Base-by-base conservation (phyloP, 2,113 vertebrate genomes). In the Ammodytes dubius region DNA sequence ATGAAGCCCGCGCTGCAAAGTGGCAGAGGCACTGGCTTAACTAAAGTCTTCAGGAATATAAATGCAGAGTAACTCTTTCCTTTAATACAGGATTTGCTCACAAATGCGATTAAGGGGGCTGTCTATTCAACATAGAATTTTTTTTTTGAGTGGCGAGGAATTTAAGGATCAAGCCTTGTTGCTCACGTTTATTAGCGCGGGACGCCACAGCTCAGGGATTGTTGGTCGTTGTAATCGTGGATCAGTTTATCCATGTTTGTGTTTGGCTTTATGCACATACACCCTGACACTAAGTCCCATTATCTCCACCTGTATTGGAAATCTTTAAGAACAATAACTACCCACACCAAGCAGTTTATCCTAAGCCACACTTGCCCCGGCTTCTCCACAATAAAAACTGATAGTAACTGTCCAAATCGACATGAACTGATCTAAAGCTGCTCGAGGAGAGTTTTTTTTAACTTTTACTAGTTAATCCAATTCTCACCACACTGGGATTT, bases 81-180 rank as follows among this genome's bases (percentile, higher is more conserved):
- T 93, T 94, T 97, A 97, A 97, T 96, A 94, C 95, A 94, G 97
- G 97, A 98, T 98, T 99, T 98, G 96, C 96, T 96, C 96, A 95
- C 98, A 96, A 98, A 97, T 97, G 95, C 95, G 96, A 97, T 97
- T 98, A 96, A 95, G 88, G 79, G 79, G 67, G 67, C 50, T 95
- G 95, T 96, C 96, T 96, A 96, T 98, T 97, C 96, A 92, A 72
- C 92, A 87, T 53, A 81, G 83, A 89, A 81, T 92, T 88, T 89
- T 91, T 87, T 89, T 82, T 81, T 84, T 61, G 78, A 88, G 79
- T 84, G 96, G 96, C 93, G 95, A 96, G 96, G 96, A 96, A 96
- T 96, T 95, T 95, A 94, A 96, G 97, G 96, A 96, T 97, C 96
- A 96, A 94, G 96, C 95, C 96, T 96, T 97, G 96, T 97, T 96